A percentile compares a stretch with the other conserved stretches of the same genome.
phyloP scores from a whole-genome alignment of 2,113 vertebrate genomes.

The Cololabis saira region DNA sequence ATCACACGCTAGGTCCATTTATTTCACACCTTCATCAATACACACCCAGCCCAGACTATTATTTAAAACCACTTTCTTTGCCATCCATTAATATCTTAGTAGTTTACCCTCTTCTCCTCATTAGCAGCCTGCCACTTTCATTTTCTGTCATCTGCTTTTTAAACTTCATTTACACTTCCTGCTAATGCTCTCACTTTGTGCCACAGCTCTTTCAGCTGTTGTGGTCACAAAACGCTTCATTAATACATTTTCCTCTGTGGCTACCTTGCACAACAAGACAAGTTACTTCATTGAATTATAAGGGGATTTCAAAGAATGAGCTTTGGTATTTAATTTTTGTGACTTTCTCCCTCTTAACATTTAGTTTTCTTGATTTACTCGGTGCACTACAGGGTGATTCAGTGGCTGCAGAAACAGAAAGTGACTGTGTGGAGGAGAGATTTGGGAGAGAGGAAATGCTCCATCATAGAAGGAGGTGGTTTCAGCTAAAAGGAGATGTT shows the following conservation, averaged over 20 bases:
- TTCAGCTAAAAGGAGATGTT: conserved; percentile 39
- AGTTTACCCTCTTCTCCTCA: no score
- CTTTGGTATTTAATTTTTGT: conserved; percentile 12
- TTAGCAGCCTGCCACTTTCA: background rate
- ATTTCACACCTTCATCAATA: conserved; percentile 4
- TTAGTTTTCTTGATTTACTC: conserved; percentile 14
- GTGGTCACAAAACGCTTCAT: conserved; percentile 28
- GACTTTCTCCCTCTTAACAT: conserved; percentile 8
- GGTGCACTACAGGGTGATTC: conserved; percentile 23
- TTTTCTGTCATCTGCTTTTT: conserved; percentile 1
- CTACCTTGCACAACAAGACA: conserved; percentile 3
- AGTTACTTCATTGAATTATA: conserved; percentile 58
- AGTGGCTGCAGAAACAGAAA: conserved; percentile 66
- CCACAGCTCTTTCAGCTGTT: background rate
- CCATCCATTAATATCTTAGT: background rate
- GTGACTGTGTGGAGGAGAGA: conserved; percentile 51
- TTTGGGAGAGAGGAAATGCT: conserved; percentile 35
- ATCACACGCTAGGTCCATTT: background rate
- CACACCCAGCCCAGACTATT: background rate
- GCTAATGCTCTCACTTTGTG: conserved; percentile 1
- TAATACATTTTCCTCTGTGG: conserved; percentile 21
- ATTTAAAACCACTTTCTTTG: conserved; percentile 1
- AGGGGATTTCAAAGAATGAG: conserved; percentile 3
- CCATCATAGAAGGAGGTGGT: conserved; percentile 49
- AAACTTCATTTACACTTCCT: background rate